Base-by-base conservation (phyloP, 2,797 vertebrate species). In the Periparus ater region DNA sequence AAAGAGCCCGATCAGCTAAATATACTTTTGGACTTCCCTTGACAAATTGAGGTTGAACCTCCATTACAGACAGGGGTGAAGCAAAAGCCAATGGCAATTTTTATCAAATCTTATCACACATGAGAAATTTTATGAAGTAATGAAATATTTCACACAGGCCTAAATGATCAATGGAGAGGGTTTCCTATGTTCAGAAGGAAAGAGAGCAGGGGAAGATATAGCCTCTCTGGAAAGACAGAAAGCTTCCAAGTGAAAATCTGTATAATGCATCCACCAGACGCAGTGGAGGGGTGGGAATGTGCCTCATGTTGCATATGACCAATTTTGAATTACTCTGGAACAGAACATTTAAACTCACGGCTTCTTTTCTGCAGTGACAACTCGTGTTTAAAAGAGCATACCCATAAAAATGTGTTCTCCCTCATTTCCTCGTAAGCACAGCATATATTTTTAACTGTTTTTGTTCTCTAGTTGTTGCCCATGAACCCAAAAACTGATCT, bases 401-500 rank as follows among this genome's bases (percentile, higher is more conserved):
- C 3, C 14, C 19, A 62, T 23, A 61, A 76, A 83, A 92, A 68
- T 0, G 2, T 9, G 13, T 21, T 34, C 58, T 92, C 48, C 34
- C 34, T 72, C 22, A 45, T 53, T 88, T 91, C 32, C 68, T 76
- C 51, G 50, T 71, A 67, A 75, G 29, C 27, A 18, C 26, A 78
- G 42, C 10, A 66, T 16, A 14, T n/a, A n/a, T n/a, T 86, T 80
- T 40, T 10, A 38, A 26, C 9, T n/a, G 10, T 25, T 61, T 55
- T 50, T 67, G 20, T 30, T 71, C 16, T 87, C 57, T 34, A 1
- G 0, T 7, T 45, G 38, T 3, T 67, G 29, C 0, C 1, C 13
- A 17, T 36, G 3, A 75, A 57, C 9, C 11, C 26, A 4, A 15
- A 85, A 75, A 44, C 0, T 29, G 26, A 78, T 68, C 48, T 71